Conservation (phyloP, 2,797 vertebrate species). For the Anolis apletophallus region DNA sequence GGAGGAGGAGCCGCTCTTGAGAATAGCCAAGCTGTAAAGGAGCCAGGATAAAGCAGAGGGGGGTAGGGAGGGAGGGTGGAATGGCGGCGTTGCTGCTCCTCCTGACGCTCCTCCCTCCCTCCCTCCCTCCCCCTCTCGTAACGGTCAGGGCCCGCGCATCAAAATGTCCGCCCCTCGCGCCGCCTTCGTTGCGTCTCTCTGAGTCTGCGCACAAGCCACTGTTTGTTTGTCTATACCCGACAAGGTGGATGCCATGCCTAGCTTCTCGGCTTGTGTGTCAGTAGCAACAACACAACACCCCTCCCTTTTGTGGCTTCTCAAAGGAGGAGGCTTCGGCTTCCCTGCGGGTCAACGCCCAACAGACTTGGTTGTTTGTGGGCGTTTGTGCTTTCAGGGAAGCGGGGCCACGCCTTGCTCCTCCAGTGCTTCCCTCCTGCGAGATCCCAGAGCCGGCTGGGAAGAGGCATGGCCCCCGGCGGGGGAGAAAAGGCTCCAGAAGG, state of each 20-base stretch:
- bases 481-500: constrained; percentile 27
- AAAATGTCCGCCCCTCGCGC: no score
- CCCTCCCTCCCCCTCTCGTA: no score
- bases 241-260: not conserved
- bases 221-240: no score
- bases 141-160: no score
- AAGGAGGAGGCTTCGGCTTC: no score
- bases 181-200: no score
- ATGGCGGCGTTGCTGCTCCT: not conserved
- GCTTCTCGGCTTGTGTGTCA: no score
- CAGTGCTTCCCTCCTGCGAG: not conserved
- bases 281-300: no score
- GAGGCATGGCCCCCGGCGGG: constrained; percentile 37
- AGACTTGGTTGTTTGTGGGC: no score
- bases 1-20: constrained; percentile 1
- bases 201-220: no score
- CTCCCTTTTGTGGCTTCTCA: no score
- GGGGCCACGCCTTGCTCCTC: not conserved
- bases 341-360: no score
- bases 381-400: not conserved
- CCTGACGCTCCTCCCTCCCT: not conserved
- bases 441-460: not conserved
- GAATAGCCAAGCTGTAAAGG: not conserved
- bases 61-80: not conserved
- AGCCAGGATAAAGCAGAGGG: constrained; percentile 2